Conservation (phyloP, 2,797 vertebrate genomes). For the Tauraco hartlaubi region DNA sequence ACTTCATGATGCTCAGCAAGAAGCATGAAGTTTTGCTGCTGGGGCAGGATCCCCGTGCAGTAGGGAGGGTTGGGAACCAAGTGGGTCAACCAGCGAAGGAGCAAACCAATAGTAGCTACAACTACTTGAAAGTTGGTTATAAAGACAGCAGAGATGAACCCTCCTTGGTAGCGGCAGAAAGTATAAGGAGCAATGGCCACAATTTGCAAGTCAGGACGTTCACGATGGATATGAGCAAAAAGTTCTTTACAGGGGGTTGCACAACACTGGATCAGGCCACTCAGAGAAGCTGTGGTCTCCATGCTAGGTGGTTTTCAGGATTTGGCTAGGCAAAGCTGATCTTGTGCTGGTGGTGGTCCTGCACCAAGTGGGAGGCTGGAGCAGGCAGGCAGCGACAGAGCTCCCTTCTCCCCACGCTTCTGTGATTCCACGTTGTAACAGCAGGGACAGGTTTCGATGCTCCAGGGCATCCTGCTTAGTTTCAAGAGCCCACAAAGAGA, state of each 20-base stretch:
- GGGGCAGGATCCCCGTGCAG: background rate
- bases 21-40: background rate
- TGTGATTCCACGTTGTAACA: background rate
- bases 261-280: background rate
- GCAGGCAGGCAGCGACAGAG: background rate
- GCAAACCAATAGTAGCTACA: background rate
- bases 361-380: background rate
- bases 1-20: background rate
- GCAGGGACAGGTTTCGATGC: background rate
- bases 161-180: background rate
- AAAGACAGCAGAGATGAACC: background rate
- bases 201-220: background rate
- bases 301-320: background rate
- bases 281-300: background rate
- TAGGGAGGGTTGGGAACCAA: background rate
- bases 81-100: background rate
- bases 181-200: background rate
- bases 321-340: background rate
- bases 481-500: background rate
- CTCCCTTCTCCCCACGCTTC: background rate
- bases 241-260: background rate
- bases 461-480: background rate
- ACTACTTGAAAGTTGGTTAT: background rate
- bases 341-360: background rate
- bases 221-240: background rate